Percentiles rank a stretch among this genome's conserved stretches.
Evolutionary conservation across 2,113 vertebrate species (phyloP).

Genomic region (Leptobrachium ailaonicum): DNA sequence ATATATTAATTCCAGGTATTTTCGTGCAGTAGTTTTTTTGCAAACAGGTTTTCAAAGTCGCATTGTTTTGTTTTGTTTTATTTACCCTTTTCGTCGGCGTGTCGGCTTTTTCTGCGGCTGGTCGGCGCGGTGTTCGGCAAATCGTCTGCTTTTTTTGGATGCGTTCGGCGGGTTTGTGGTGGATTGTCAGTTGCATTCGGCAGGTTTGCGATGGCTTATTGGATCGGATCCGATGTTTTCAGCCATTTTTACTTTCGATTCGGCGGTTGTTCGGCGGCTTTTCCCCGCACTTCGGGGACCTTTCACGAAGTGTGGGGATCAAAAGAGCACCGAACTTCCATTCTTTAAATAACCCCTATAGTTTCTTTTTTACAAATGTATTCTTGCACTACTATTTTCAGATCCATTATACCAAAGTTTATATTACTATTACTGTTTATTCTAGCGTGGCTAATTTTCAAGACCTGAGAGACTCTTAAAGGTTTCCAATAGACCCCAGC

Average conservation of each 20-base stretch:
- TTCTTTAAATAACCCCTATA: background rate
- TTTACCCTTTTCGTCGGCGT: too few relatives aligned
- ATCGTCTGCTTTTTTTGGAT: background rate
- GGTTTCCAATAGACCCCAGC: slow-evolving; percentile 51
- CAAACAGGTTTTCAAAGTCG: too few relatives aligned
- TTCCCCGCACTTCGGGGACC: background rate
- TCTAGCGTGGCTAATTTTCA: slow-evolving; percentile 56
- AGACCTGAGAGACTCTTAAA: slow-evolving; percentile 52
- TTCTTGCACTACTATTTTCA: slow-evolving; percentile 47
- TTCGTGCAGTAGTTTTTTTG: too few relatives aligned
- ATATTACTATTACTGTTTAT: slow-evolving; percentile 59
- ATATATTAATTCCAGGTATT: too few relatives aligned
- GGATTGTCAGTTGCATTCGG: too few relatives aligned
- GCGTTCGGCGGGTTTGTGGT: too few relatives aligned
- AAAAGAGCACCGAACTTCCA: too few relatives aligned
- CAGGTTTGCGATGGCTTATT: too few relatives aligned
- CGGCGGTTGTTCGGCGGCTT: background rate
- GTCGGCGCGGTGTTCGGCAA: background rate
- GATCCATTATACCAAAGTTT: slow-evolving; percentile 56
- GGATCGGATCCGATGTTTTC: too few relatives aligned
- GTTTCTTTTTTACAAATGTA: background rate
- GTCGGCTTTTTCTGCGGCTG: too few relatives aligned
- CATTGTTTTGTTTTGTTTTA: too few relatives aligned
- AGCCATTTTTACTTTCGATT: background rate
- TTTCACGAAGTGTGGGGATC: background rate